These are phyloP conservation scores for Melanotaenia parkinsoni DNA, from an alignment of 2,797 vertebrate genomes.

Conservation along the genomic window DNA sequence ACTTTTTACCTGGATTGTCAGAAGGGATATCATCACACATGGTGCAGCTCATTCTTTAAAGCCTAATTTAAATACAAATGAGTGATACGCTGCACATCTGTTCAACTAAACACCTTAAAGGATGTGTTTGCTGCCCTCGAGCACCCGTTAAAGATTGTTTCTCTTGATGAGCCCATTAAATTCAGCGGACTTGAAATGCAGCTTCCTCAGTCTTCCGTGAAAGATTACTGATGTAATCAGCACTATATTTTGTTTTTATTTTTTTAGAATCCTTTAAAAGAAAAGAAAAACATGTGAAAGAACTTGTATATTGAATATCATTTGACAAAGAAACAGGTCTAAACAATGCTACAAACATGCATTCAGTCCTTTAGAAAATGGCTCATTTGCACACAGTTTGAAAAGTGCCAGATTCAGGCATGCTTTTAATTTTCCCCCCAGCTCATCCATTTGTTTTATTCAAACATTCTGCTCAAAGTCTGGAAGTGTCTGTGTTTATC, in stretches of 20 bases:
- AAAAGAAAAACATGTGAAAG: neutral
- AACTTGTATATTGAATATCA: neutral
- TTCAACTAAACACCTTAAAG: slow-evolving; percentile 56
- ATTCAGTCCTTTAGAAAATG: neutral
- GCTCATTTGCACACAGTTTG: neutral
- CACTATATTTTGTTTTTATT: neutral
- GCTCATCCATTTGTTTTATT: too few relatives aligned
- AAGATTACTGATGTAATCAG: neutral
- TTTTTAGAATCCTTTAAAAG: neutral
- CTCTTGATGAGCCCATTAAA: slow-evolving; percentile 47
- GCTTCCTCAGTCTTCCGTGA: neutral
- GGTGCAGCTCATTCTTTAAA: slow-evolving; percentile 26
- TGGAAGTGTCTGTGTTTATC: slow-evolving; percentile 20
- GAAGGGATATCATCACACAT: slow-evolving; percentile 15
- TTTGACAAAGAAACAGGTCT: neutral
- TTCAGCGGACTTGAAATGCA: slow-evolving; percentile 30
- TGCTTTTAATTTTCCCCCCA: slow-evolving; percentile 1
- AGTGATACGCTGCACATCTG: slow-evolving; percentile 18
- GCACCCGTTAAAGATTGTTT: slow-evolving; percentile 36
- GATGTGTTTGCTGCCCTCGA: slow-evolving; percentile 47
- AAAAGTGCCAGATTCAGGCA: neutral
- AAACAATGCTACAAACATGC: neutral
- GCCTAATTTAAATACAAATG: slow-evolving; percentile 31
- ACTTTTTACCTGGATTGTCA: neutral
- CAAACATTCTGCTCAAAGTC: slow-evolving; percentile 11